phyloP scores from a whole-genome alignment of 2,113 vertebrate species.

The Nothocercus nigrocapillus region DNA sequence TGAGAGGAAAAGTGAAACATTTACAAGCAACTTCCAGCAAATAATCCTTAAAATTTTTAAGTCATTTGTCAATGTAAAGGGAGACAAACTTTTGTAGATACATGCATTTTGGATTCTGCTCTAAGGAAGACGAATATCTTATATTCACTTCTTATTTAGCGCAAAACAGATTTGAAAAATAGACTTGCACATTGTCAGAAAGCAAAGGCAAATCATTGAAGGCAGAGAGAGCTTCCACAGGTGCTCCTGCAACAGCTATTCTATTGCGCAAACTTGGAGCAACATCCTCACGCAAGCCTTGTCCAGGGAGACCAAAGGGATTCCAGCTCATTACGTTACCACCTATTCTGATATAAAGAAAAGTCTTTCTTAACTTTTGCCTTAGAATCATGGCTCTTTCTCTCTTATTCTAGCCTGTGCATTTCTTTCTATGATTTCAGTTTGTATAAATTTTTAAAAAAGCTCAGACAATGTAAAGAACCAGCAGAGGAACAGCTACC shows the following conservation, averaged over 20 bases:
- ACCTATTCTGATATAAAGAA: background rate
- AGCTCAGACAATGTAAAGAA: background rate
- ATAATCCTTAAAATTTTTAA: background rate
- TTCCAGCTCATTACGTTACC: background rate
- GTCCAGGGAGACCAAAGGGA: background rate
- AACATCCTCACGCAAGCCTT: background rate
- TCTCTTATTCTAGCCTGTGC: background rate
- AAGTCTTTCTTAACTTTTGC: background rate
- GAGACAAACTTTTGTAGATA: background rate
- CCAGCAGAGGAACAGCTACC: background rate
- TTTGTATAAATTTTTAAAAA: background rate
- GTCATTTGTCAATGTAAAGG: background rate
- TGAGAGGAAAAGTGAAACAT: background rate
- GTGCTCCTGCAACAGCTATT: background rate
- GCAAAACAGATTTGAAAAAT: background rate
- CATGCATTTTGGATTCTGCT: background rate
- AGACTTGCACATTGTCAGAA: background rate
- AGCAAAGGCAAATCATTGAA: background rate
- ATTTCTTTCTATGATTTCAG: background rate
- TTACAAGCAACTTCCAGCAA: background rate
- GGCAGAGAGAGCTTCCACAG: background rate
- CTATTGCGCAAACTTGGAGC: accelerated
- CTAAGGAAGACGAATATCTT: background rate
- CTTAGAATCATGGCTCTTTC: background rate
- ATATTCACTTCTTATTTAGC: background rate